phyloP scores from a whole-genome alignment of 2,888 invertebrate species.

The Archips crataeganus region DNA sequence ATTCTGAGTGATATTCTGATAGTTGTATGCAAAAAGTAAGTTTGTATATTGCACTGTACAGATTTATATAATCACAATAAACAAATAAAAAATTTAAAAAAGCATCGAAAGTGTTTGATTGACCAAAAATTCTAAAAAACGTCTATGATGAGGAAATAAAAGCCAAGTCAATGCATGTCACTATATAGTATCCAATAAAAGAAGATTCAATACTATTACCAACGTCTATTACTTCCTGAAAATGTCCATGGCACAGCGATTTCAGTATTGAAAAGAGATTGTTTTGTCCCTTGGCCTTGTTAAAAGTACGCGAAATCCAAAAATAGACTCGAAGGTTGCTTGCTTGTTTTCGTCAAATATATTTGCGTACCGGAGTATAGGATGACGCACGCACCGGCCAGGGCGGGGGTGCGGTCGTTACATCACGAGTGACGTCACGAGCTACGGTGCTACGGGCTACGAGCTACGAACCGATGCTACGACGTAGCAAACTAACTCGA shows the following conservation, averaged over 20 bases:
- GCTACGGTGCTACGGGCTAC: constrained; percentile 53
- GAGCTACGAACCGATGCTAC: constrained; percentile 49
- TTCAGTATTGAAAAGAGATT: constrained; percentile 14
- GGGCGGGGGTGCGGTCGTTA: constrained; percentile 70
- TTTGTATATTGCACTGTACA: no score
- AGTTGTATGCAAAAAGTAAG: no score
- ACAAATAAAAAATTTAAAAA: no score
- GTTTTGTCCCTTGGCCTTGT: constrained; percentile 13
- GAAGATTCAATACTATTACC: background rate
- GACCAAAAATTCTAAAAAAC: no score
- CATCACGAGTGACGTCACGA: constrained; percentile 74
- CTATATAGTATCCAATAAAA: background rate
- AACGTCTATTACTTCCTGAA: background rate
- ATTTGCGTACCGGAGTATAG: constrained; percentile 43
- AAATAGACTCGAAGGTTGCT: constrained; percentile 39
- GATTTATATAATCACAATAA: no score
- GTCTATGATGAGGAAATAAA: no score
- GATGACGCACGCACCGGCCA: constrained; percentile 57
- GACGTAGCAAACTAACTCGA: constrained; percentile 49
- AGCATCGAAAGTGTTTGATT: no score
- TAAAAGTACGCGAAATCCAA: constrained; percentile 17
- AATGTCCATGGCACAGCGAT: background rate
- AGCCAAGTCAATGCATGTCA: no score
- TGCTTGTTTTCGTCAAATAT: constrained; percentile 38
- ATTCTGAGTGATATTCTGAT: no score